A percentile compares a stretch with the other conserved stretches of the same genome.
Evolutionary conservation across 2,797 vertebrate genomes (phyloP).

Genomic region (Gambusia yucatana): DNA sequence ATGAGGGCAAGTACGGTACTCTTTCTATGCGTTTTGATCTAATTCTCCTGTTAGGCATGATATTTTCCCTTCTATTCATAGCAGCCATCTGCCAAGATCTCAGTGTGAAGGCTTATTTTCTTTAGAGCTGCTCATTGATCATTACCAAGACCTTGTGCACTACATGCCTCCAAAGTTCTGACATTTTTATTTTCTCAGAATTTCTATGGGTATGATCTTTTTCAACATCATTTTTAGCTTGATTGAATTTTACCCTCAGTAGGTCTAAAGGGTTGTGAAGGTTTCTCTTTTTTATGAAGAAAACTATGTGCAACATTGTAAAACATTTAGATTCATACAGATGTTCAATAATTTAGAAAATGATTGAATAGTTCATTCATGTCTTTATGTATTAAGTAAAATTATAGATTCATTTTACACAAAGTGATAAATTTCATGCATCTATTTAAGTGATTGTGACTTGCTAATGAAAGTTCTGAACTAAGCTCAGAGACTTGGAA

Average conservation of each 20-base stretch:
- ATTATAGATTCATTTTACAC: neutral
- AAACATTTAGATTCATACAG: neutral
- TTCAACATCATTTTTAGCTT: neutral
- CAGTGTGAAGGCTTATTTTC: slow-evolving; percentile 5
- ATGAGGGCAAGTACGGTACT: slow-evolving; percentile 29
- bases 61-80: slow-evolving; percentile 45
- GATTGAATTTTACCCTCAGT: neutral
- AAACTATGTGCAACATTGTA: neutral
- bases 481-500: neutral
- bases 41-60: slow-evolving; percentile 29
- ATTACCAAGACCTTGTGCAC: slow-evolving; percentile 7
- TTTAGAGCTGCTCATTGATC: slow-evolving; percentile 18
- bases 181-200: slow-evolving; percentile 1
- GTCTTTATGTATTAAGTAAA: neutral
- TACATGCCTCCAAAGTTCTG: slow-evolving; percentile 2
- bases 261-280: neutral
- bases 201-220: neutral
- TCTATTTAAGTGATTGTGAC: neutral
- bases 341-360: neutral
- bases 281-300: neutral
- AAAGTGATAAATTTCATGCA: neutral
- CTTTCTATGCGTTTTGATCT: slow-evolving; percentile 41
- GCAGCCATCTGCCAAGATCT: slow-evolving; percentile 15
- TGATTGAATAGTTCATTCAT: neutral
- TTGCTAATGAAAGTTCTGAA: neutral